Base-by-base conservation (phyloP, 2,113 vertebrate genomes). In the Capra hircus region DNA sequence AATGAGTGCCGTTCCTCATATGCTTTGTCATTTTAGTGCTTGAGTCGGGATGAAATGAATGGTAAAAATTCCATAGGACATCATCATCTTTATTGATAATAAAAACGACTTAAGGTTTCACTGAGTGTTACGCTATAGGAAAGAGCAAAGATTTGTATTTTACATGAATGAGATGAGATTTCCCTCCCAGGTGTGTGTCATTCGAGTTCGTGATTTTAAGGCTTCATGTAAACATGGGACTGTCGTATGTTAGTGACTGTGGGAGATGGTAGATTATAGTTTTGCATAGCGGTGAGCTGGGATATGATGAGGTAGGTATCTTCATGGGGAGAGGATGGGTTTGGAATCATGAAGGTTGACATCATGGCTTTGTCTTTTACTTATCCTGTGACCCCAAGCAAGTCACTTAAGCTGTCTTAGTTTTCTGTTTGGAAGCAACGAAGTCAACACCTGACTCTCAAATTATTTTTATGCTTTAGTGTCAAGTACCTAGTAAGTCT, bases 121-220 rank as follows among this genome's bases (percentile, higher is more conserved):
- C 27, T 88, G 94, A 80, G 9, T 81, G 30, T 74, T 43, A 62
- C 8, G 23, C 57, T 80, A 6, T 13, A 90, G 84, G 67, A 91
- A 93, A 88, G 33, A 94, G 9, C 91, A 67, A 90, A 83, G 23
- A 87, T 83, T 78, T 82, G 17, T 93, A 91, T 97, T 94, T 80
- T 3, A 81, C 94, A 74, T 89, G 55, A 48, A 5, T 80, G 33
- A 86, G 25, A 19, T 33, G 53, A 82, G 30, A 48, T 64, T 74
- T 71, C 5, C 30, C 8, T 89, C 28, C 45, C 11, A 62, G 28
- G 28, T 52, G 4, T 87, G 1, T 55, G 16, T 77, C 50, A 40
- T 67, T 78, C 3, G 6, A 52, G 33, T 60, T 83, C n/a, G 43
- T 36, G 12, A 52, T 50, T 71, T 77, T 57, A 55, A 71, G 16